A percentile compares a stretch with the other conserved stretches of the same genome.
phyloP scores from a whole-genome alignment of 2,888 invertebrate species.

The Drosophila nigritarsus region DNA sequence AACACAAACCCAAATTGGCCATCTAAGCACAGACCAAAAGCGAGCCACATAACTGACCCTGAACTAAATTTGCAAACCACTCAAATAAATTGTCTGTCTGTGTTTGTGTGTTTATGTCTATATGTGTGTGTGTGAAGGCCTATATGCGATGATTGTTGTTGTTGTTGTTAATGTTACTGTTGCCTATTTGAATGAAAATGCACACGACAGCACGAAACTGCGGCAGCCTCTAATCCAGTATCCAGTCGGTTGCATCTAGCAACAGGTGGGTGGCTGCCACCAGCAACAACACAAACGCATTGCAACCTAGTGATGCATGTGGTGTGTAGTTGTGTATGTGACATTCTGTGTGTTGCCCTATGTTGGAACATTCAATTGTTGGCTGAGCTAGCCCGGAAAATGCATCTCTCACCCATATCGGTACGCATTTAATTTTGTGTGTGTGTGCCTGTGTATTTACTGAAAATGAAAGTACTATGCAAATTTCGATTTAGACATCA shows the following conservation, averaged over 20 bases:
- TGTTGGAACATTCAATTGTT: constrained; percentile 42
- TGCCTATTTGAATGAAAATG: constrained; percentile 63
- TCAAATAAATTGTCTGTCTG: constrained; percentile 51
- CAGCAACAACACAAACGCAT: constrained; percentile 11
- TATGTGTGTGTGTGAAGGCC: constrained; percentile 49
- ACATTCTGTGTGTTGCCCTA: constrained; percentile 13
- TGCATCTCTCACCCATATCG: constrained; percentile 16
- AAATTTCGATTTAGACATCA: constrained; percentile 72
- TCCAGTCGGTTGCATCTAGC: constrained; percentile 65
- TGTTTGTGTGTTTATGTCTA: constrained; percentile 9
- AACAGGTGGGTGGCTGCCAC: constrained; percentile 71
- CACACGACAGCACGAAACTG: constrained; percentile 41
- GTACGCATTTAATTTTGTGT: not conserved
- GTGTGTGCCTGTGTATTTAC: constrained; percentile 17
- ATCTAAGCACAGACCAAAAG: constrained; percentile 64
- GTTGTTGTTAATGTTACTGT: constrained; percentile 54
- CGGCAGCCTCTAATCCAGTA: constrained; percentile 69
- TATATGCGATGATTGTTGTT: constrained; percentile 39
- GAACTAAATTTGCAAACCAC: constrained; percentile 74
- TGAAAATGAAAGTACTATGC: constrained; percentile 73
- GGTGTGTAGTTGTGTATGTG: constrained; percentile 10
- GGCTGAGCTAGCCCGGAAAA: constrained; percentile 30
- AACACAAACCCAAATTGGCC: constrained; percentile 51
- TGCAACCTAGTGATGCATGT: constrained; percentile 37
- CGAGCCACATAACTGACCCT: constrained; percentile 71